Base-by-base conservation (phyloP, 2,797 vertebrate genomes). In the Anabas testudineus region DNA sequence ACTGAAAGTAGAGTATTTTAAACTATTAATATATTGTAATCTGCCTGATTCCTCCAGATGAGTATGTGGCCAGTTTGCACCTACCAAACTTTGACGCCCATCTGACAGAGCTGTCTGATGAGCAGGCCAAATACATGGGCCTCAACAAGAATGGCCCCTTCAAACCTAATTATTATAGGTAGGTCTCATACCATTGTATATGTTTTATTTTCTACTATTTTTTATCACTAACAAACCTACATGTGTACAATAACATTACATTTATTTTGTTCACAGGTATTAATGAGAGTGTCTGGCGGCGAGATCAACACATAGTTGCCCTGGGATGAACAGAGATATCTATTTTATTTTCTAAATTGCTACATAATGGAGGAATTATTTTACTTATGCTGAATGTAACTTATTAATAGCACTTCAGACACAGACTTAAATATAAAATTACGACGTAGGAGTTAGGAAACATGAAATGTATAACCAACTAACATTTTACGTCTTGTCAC, bases 91-190 rank as follows among this genome's bases (percentile, higher is more conserved):
- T 99, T 48, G 98, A 99, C 21, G 98, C 97, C 57, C 98, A 99
- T 87, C 95, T 99, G 86, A 99, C 98, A 1, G 98, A 99, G 78
- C 94, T 99, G 13, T 94, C 95, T 14, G 98, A 99, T 0, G 98
- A 99, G 49, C 98, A 99, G 90, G 98, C 98, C 19, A 99, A 99
- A 83, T 99, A 99, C 90, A 95, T 99, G 92, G 98, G 98, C 74
- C 94, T 99, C 73, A 99, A 99, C 90, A 99, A 99, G 90, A 99
- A 99, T 0, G 98, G 98, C 9, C 98, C 98, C 53, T 99, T 99
- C 89, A 99, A 99, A 91, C 98, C 98, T 46, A 99, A 99, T 88
- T 99, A 99, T 88, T 99, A 99, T 95, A 97, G 97, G 97, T 97
- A 16, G 65, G 48, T 45, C 9, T 64, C 46, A 55, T 13, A 0